Conservation (phyloP, 2,113 vertebrate genomes). For the Paedocypris sp. region DNA sequence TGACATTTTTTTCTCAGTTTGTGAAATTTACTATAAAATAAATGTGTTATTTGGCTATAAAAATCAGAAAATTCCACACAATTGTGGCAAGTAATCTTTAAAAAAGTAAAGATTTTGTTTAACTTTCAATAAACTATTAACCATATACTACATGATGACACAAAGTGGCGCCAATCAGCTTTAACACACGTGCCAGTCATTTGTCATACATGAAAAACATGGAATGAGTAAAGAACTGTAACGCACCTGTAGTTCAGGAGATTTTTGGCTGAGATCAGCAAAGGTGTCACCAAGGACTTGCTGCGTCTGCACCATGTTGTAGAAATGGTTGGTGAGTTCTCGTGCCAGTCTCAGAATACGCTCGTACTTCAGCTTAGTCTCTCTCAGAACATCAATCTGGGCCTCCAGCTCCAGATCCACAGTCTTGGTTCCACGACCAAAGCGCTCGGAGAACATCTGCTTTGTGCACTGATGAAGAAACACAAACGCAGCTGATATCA, state of each 20-base stretch:
- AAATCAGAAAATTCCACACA: too few relatives aligned
- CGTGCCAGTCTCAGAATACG: constrained; percentile 76
- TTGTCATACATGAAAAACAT: neutral
- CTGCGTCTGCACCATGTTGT: constrained; percentile 96
- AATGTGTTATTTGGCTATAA: too few relatives aligned
- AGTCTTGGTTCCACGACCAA: constrained; percentile 83
- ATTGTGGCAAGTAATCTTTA: too few relatives aligned
- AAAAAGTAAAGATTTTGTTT: too few relatives aligned
- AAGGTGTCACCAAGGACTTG: constrained; percentile 89
- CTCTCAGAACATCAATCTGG: constrained; percentile 86
- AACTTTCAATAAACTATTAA: too few relatives aligned
- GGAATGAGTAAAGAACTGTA: neutral
- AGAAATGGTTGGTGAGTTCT: constrained; percentile 83
- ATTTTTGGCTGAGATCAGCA: constrained; percentile 96
- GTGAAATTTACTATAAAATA: too few relatives aligned
- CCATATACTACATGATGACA: too few relatives aligned
- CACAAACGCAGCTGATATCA: too few relatives aligned
- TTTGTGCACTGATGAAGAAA: constrained; percentile 78
- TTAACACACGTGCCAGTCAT: too few relatives aligned
- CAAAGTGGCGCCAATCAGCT: too few relatives aligned
- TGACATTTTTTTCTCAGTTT: too few relatives aligned
- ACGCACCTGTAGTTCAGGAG: constrained; percentile 83
- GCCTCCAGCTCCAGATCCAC: constrained; percentile 93
- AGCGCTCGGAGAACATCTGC: constrained; percentile 88
- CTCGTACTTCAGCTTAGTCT: constrained; percentile 93